Percentiles rank a stretch among this genome's conserved stretches.
Evolutionary conservation across 2,113 vertebrate species (phyloP).

Genomic region (Bambusicola thoracicus): DNA sequence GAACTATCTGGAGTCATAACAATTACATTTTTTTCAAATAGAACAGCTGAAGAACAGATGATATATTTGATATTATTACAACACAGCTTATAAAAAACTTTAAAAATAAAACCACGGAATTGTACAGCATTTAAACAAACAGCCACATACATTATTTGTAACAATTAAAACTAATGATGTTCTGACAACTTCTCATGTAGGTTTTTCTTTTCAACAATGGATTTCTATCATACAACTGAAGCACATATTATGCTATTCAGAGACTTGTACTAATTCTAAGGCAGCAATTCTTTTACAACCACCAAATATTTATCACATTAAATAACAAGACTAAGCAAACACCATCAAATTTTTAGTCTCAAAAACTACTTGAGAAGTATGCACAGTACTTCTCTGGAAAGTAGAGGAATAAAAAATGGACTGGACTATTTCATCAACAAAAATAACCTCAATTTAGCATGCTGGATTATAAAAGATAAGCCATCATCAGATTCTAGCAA

Average conservation of each 20-base stretch:
- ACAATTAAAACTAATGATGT: not conserved
- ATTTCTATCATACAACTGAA: not conserved
- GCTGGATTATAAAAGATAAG: not conserved
- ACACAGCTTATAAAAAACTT: slow-evolving; percentile 51
- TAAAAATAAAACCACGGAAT: slow-evolving; percentile 15
- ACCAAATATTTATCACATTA: not conserved
- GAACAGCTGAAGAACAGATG: slow-evolving; percentile 64
- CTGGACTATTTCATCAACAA: not conserved
- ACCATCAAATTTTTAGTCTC: not conserved
- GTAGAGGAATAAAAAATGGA: not conserved
- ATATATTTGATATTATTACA: slow-evolving; percentile 34
- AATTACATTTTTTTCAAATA: slow-evolving; percentile 50
- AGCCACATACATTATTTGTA: not conserved
- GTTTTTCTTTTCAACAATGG: not conserved
- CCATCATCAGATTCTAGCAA: not conserved
- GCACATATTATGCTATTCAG: not conserved
- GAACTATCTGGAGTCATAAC: slow-evolving; percentile 43
- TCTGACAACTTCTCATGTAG: not conserved
- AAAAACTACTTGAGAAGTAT: not conserved
- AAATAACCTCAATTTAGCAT: not conserved
- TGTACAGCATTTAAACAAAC: slow-evolving; percentile 14
- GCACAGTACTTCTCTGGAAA: not conserved
- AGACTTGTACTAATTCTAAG: not conserved
- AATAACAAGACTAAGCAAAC: not conserved
- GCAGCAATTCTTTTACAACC: not conserved